Evolutionary conservation across 92 coral and sea anemone species (phyloP).

Genomic region (Pocillopora meandrina): DNA sequence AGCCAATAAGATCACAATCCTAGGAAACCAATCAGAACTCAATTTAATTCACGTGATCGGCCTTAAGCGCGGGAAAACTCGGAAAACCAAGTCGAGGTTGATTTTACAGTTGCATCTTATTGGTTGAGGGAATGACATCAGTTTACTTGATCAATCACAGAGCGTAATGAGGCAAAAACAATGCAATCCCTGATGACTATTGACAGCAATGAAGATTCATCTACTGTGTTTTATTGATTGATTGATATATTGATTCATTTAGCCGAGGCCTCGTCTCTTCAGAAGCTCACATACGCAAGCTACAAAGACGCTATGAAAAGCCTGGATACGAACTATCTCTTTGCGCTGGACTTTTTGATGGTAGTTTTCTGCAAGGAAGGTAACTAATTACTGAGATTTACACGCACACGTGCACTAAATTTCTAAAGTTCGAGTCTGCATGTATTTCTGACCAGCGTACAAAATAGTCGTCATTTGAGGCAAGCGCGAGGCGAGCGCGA

Average conservation of each 20-base stretch:
- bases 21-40: not conserved
- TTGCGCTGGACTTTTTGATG: conserved; percentile 17
- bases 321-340: conserved; percentile 28
- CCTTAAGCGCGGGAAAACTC: not conserved
- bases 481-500: no score
- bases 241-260: not conserved
- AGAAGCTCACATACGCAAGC: conserved; percentile 9
- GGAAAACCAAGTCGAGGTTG: no score
- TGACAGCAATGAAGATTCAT: not conserved
- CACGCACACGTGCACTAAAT: not conserved
- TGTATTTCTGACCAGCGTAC: no score
- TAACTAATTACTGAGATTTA: not conserved
- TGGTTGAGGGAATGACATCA: no score
- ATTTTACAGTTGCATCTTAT: no score
- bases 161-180: no score
- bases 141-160: no score
- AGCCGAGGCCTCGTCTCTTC: conserved; percentile 39
- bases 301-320: conserved; percentile 30
- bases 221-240: not conserved
- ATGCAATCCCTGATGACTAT: no score
- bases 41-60: not conserved
- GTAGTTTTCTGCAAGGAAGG: conserved; percentile 44
- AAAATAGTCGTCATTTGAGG: no score
- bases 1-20: not conserved
- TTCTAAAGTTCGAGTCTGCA: not conserved